Conservation (phyloP, 2,797 vertebrate genomes). For the Enoplosus armatus region DNA sequence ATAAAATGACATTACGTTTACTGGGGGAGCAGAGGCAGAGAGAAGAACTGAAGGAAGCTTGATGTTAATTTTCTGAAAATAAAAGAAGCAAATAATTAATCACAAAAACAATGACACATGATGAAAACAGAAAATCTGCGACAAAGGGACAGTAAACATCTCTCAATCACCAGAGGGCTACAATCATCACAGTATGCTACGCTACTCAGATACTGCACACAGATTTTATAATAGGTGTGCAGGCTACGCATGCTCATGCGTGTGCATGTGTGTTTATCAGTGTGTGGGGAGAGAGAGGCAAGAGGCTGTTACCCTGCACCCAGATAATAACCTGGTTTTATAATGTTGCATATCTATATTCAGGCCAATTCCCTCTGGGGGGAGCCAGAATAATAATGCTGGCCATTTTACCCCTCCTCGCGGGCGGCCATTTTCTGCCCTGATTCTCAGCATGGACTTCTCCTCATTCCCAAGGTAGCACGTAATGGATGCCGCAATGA, state of each 20-base stretch:
- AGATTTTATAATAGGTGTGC: slow-evolving; percentile 62
- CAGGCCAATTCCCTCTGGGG: slow-evolving; percentile 85
- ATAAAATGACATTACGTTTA: slow-evolving; percentile 71
- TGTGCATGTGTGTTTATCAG: slow-evolving; percentile 50
- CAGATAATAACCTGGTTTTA: slow-evolving; percentile 87
- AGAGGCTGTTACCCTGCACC: slow-evolving; percentile 84
- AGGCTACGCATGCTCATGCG: slow-evolving; percentile 29
- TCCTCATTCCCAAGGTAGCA: slow-evolving; percentile 84
- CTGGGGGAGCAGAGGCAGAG: slow-evolving; percentile 21
- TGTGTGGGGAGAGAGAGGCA: slow-evolving; percentile 70
- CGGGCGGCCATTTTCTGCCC: slow-evolving; percentile 84
- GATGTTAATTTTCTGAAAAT: slow-evolving; percentile 67
- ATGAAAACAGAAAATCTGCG: slow-evolving; percentile 52
- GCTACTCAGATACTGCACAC: slow-evolving; percentile 44
- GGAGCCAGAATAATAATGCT: slow-evolving; percentile 82
- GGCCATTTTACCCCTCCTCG: slow-evolving; percentile 84
- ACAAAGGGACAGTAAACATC: slow-evolving; percentile 61
- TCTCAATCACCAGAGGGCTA: slow-evolving; percentile 65
- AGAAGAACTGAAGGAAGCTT: slow-evolving; percentile 20
- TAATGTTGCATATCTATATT: slow-evolving; percentile 89
- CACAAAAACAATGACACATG: slow-evolving; percentile 54
- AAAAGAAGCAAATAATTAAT: slow-evolving; percentile 57
- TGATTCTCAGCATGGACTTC: slow-evolving; percentile 83
- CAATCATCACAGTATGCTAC: slow-evolving; percentile 69
- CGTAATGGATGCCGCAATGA: slow-evolving; percentile 85